Percentiles rank a stretch among this genome's conserved stretches.
These are phyloP conservation scores for Amblyornis subalaris DNA, from an alignment of 2,113 vertebrate genomes.

Conservation along the genomic window DNA sequence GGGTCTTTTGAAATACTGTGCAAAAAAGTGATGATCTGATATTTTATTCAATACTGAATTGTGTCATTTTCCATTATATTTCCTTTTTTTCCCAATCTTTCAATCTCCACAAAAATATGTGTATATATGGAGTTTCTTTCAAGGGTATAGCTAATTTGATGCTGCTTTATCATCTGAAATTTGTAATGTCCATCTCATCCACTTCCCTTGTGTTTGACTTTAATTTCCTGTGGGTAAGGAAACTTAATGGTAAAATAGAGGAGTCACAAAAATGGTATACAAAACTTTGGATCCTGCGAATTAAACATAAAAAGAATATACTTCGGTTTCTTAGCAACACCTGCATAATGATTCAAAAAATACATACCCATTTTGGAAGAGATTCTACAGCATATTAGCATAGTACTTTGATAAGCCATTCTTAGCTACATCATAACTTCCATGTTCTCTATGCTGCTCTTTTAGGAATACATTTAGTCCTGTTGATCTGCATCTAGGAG, in stretches of 20 bases:
- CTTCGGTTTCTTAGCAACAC: neutral
- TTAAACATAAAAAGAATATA: neutral
- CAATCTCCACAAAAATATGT: neutral
- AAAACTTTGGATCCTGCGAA: neutral
- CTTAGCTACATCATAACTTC: neutral
- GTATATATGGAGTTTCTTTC: neutral
- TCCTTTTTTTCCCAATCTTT: neutral
- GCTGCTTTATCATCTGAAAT: neutral
- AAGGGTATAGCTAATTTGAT: neutral
- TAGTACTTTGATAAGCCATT: neutral
- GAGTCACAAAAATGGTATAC: neutral
- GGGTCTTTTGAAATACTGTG: neutral
- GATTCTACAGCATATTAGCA: neutral
- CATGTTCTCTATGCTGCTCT: neutral
- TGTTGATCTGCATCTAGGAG: neutral
- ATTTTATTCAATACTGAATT: neutral
- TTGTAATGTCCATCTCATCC: neutral
- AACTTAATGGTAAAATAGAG: neutral
- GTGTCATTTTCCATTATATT: neutral
- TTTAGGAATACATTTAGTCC: rapidly evolving
- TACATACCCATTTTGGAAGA: neutral
- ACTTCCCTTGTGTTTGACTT: neutral
- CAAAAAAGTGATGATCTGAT: neutral
- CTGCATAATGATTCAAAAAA: neutral
- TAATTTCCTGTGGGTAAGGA: neutral